Evolutionary conservation across 2,113 vertebrate genomes (phyloP).

Genomic region (Notothenia coriiceps): DNA sequence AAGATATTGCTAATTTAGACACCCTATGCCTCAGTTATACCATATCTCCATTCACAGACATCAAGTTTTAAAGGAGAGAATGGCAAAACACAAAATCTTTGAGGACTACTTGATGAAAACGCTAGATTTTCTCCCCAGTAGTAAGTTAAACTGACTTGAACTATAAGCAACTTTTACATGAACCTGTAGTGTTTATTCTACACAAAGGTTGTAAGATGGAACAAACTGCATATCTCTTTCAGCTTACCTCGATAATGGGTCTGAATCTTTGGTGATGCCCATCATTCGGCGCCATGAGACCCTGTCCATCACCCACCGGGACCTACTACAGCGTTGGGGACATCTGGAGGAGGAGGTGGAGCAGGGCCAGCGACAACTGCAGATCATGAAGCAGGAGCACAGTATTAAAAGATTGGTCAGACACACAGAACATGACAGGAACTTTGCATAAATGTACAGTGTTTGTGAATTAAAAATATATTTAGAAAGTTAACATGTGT

Average conservation of each 20-base stretch:
- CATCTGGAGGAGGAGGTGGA: conserved; percentile 77
- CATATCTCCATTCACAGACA: conserved; percentile 69
- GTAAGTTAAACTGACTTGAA: conserved; percentile 58
- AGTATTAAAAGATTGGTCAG: conserved; percentile 76
- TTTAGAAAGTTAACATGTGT: conserved; percentile 14
- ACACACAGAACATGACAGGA: not conserved
- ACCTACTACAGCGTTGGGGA: conserved; percentile 75
- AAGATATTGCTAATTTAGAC: not conserved
- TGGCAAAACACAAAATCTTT: conserved; percentile 78
- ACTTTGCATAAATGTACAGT: not conserved
- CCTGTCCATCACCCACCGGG: conserved; percentile 77
- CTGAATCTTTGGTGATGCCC: conserved; percentile 69
- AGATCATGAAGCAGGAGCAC: conserved; percentile 76
- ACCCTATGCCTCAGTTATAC: not conserved
- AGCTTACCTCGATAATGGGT: conserved; percentile 61
- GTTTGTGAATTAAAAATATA: not conserved
- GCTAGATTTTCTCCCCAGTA: conserved; percentile 79
- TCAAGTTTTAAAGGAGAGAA: conserved; percentile 74
- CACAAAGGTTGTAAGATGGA: not conserved
- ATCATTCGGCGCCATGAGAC: conserved; percentile 80
- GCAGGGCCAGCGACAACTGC: conserved; percentile 66
- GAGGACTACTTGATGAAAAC: conserved; percentile 84
- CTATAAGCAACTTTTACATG: not conserved
- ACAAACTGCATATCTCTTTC: conserved; percentile 9
- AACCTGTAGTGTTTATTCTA: not conserved